Evolutionary conservation across 37 sponge, comb jelly and placozoan genomes (phyloP), one percentile per base, ranked within the genome.

Genomic region (Bolinopsis microptera): DNA sequence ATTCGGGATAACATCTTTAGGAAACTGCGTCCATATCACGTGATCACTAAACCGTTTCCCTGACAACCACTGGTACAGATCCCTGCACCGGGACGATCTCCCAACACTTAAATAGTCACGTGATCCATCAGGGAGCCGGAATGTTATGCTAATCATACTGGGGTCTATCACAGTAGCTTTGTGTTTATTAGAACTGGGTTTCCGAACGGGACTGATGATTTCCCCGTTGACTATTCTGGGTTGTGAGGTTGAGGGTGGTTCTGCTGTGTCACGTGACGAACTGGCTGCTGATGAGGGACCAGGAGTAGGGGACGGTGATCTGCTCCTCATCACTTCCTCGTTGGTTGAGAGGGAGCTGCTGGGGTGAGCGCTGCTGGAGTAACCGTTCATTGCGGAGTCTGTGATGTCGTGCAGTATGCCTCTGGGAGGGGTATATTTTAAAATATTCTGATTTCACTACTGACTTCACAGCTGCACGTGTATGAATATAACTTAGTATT

Each of bases 1-100:
- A 39, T 39, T 41, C 0, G 90, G 90, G 27, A 86, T 48, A 21
- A 86, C 34, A 24, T 24, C 23, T 38, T 86, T 86, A 13, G 90
- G 90, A 39, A 86, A 86, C 48, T 86, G 90, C 24, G 90, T 86
- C 90, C 90, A 86, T 41, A 86, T 27, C 90, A 41, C 90, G 26
- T 86, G 90, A 23, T 23, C 41, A 41, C n/a, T 28, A 28, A 28
- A 41, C 28, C 22, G 0, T 5, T 86, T 86, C 31, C 61, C 25
- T 2, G 23, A 21, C 90, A 86, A 24, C 90, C 90, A 86, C 25
- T 0, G 0, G 48, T 86, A 86, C 0, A 86, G 61, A 23, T 86
- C 90, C 0, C 31, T 41, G 26, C 90, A 86, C 5, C 30, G n/a
- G 5, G 90, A 23, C 37, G 2, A n/a, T 25, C n/a, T 39, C 37